Evolutionary conservation across 2,888 invertebrate genomes (phyloP).

Genomic region (Caenorhabditis macrosperma): DNA sequence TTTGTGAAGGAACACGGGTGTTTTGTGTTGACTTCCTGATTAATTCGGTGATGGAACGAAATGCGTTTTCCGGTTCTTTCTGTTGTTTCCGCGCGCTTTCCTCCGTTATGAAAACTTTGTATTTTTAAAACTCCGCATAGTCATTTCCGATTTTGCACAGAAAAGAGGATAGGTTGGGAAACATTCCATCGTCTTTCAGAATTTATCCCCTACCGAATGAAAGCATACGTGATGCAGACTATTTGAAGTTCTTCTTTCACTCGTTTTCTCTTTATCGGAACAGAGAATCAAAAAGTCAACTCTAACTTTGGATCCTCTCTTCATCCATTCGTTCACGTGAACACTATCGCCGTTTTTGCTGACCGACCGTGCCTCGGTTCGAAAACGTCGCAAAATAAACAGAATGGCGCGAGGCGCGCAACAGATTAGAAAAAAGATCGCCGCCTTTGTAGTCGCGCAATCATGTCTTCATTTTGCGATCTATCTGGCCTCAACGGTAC

Average conservation of each 20-base stretch:
- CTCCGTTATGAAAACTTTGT: background rate
- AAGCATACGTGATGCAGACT: background rate
- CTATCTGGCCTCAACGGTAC: slow-evolving; percentile 45
- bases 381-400: slow-evolving; percentile 32
- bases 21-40: slow-evolving; percentile 1
- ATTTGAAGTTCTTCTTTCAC: background rate
- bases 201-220: no score
- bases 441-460: background rate
- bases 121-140: no score
- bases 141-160: no score
- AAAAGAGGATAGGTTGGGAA: no score
- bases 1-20: background rate
- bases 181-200: no score
- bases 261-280: background rate
- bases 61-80: background rate
- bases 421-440: background rate
- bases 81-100: background rate
- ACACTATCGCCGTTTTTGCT: background rate
- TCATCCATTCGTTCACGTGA: slow-evolving; percentile 22
- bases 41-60: background rate
- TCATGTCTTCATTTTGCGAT: background rate
- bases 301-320: background rate
- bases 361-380: slow-evolving; percentile 6
- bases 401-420: slow-evolving; percentile 11
- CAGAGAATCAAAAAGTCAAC: slow-evolving; percentile 23